Evolutionary conservation across 2,797 vertebrate species (phyloP), one percentile per base, ranked within the genome.

Genomic region (Parambassis ranga): DNA sequence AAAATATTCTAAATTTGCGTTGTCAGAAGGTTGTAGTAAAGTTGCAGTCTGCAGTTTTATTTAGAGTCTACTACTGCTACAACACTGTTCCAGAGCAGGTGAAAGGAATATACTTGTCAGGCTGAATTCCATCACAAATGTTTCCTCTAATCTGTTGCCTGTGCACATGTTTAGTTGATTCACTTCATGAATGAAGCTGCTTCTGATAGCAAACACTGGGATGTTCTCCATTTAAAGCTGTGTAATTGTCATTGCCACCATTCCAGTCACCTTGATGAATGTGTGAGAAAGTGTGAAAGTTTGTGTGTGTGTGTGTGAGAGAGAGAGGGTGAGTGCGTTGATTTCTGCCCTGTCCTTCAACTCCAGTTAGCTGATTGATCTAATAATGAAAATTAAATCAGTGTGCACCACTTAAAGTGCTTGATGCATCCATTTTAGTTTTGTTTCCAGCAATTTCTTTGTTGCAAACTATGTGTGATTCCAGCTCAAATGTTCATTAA

Each of bases 401-500:
- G 56, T 33, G 38, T 71, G 44, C 44, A 2, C 15, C 52, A 2
- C 15, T 52, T 53, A 41, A 68, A 57, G 69, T 52, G 46, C 41
- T n/a, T 14, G 15, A 77, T 82, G 59, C 57, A 50, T 72, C 60
- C 49, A 26, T 77, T 83, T 72, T 52, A 58, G 77, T 80, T 84
- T 83, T 51, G 67, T 76, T 81, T 70, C 24, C 44, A 71, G 39
- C n/a, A 13, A 42, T 77, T 82, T 65, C 77, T 81, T 65, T 76
- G 59, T 70, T 66, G 73, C 57, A 50, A 66, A 50, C 60, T 76
- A 52, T 71, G 68, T 68, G 46, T 62, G 65, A 53, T 79, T 69
- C 76, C 58, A 70, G 48, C 71, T 78, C 44, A 75, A 84, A 82
- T 65, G 71, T 82, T 82, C 79, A 82, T 89, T 87, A 87, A 81